Base-by-base conservation (phyloP, 1,140 invertebrate genomes). In the Heterodera carotae region DNA sequence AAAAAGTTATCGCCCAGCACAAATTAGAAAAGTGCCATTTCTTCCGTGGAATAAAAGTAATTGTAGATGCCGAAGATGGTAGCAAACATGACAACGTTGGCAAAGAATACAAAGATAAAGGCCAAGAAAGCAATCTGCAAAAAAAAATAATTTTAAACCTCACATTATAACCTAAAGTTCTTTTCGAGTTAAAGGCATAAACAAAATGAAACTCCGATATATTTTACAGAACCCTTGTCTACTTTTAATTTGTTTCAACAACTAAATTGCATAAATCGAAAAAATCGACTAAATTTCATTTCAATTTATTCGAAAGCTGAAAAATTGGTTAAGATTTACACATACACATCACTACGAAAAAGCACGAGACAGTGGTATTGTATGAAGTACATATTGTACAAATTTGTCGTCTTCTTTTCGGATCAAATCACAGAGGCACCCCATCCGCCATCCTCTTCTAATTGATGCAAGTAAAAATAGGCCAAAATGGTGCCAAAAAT, bases 401-500 rank as follows among this genome's bases (percentile, higher is more conserved):
- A 70, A 33, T 39, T 68, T 39, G 10, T 18, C 64, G 22, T 69
- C 18, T 18, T 7, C 10, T 71, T 15, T 3, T 10, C 22, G 15
- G 31, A 7, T 78, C 68, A 80, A 39, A 80, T 75, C 56, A 80
- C 48, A 0, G 78, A 66, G 25, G 67, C 48, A 10, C 71, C 56
- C 78, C 78, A 80, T 25, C 78, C 79, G 39, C 79, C 80, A 31
- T 79, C 76, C 25, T 81, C 80, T 43, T 70, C 64, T 6, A 74
- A 36, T 39, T 62, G 43, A n/a, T 82, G 75, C 64, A 81, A 18
- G 18, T 31, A 56, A 64, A 79, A 81, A 64, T 81, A 81, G 27
- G 81, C 74, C 33, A 62, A 64, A n/a, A 81, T 81, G 22, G 80
- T 81, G 33, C 53, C 31, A 69, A 82, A 82, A 43, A 81, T 81